These are phyloP conservation scores for Spea bombifrons DNA, from an alignment of 2,113 vertebrate genomes.

Conservation along the genomic window DNA sequence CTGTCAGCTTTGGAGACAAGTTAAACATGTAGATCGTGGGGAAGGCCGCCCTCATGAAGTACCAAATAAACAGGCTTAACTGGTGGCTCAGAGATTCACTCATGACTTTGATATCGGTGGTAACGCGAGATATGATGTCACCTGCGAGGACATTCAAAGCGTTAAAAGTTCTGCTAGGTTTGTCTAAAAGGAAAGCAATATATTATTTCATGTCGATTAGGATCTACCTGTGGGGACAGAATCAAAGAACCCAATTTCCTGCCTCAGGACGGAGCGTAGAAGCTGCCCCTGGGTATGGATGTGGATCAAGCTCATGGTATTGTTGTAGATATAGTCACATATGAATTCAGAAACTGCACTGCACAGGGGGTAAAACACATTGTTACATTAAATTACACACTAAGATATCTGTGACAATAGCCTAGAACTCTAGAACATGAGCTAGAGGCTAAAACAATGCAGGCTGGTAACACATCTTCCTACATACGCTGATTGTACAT, in stretches of 20 bases:
- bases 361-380: not conserved
- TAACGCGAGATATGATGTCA: constrained; percentile 73
- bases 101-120: constrained; percentile 66
- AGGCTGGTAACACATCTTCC: too few relatives aligned
- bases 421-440: too few relatives aligned
- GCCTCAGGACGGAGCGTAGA: constrained; percentile 53
- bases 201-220: too few relatives aligned
- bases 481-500: too few relatives aligned
- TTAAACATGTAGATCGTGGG: constrained; percentile 73
- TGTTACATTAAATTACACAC: not conserved
- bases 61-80: constrained; percentile 74
- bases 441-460: too few relatives aligned
- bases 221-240: constrained; percentile 52
- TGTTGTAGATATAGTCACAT: constrained; percentile 50
- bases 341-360: constrained; percentile 55
- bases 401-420: too few relatives aligned
- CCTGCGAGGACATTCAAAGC: constrained; percentile 51
- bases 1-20: constrained; percentile 71
- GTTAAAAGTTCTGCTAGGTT: too few relatives aligned
- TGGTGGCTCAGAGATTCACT: constrained; percentile 64
- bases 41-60: constrained; percentile 65
- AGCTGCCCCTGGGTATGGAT: constrained; percentile 48
- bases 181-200: too few relatives aligned
- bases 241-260: constrained; percentile 60
- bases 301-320: constrained; percentile 46